These are phyloP conservation scores for Seladonia tumulorum DNA, from an alignment of 2,888 invertebrate species.

Conservation along the genomic window DNA sequence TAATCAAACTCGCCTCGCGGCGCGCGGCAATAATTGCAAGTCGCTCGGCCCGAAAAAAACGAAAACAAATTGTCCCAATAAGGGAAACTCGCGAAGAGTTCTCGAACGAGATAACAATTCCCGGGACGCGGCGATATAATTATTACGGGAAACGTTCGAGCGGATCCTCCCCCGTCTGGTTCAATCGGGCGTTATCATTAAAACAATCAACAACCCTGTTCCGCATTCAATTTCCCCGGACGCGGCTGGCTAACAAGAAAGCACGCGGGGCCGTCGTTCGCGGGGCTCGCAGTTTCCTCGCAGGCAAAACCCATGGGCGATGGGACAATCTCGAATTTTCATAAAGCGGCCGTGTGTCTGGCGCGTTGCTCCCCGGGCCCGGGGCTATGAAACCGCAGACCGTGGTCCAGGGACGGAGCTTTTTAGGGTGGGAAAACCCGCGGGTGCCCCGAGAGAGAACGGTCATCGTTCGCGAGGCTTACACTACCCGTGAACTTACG, in stretches of 20 bases:
- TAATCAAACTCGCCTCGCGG: not conserved
- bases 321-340: constrained; percentile 74
- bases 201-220: constrained; percentile 36
- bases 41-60: not conserved
- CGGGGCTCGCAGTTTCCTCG: not conserved
- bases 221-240: constrained; percentile 37
- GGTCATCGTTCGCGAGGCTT: constrained; percentile 36
- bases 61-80: not conserved
- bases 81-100: not conserved
- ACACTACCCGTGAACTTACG: constrained; percentile 68
- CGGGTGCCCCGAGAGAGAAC: constrained; percentile 10
- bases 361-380: constrained; percentile 71
- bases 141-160: constrained; percentile 10
- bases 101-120: constrained; percentile 11
- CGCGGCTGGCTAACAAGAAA: constrained; percentile 40
- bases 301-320: constrained; percentile 52
- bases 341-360: constrained; percentile 70
- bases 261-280: not conserved
- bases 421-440: not conserved
- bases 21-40: not conserved
- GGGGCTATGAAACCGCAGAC: constrained; percentile 71
- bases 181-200: constrained; percentile 26
- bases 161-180: not conserved
- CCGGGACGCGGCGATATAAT: not conserved
- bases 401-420: constrained; percentile 54